Evolutionary conservation across 2,797 vertebrate species (phyloP), one percentile per base, ranked within the genome.

Genomic region (Manis crassicaudata): DNA sequence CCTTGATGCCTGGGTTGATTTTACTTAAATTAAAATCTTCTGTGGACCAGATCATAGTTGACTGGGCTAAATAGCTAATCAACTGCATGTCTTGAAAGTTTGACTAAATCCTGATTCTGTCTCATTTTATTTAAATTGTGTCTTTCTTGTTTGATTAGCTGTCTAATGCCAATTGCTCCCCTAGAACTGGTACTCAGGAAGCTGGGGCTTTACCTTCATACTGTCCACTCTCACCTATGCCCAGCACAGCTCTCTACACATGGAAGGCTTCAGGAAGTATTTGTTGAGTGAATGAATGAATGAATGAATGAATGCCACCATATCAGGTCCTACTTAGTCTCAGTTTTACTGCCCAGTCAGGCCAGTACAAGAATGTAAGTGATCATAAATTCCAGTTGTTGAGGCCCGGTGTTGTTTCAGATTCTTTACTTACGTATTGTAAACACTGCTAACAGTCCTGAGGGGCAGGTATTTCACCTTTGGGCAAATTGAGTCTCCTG

Each of bases 21-120:
- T 93, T 77, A 56, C 65, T 89, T 62, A 70, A 70, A 52, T 72
- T 50, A 72, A 75, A 72, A n/a, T 62, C 10, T 63, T 35, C 46
- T 23, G 0, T 83, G 83, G 35, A 54, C 46, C 27, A 0, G 35
- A 46, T 68, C 27, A 0, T 46, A 32, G 56, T 52, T 6, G 46
- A 37, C 46, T 20, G 43, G 21, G 46, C 81, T 37, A 5, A 37
- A n/a, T 25, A 52, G 52, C 43, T 58, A 4, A 4, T 52, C 16
- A 54, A 0, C 29, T 21, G 2, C 25, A 2, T 17, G 3, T 76
- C 60, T 35, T 29, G 32, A 18, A 20, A 52, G 7, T 76, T 6
- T 76, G 27, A 11, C 27, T 54, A 5, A 29, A 10, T 37, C 13
- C 50, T 1, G 40, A 9, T 32, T 7, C 0, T 10, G 43, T 12